Evolutionary conservation across 2,113 vertebrate species (phyloP).

Genomic region (western clawed frog (Xenopus tropicalis)): DNA sequence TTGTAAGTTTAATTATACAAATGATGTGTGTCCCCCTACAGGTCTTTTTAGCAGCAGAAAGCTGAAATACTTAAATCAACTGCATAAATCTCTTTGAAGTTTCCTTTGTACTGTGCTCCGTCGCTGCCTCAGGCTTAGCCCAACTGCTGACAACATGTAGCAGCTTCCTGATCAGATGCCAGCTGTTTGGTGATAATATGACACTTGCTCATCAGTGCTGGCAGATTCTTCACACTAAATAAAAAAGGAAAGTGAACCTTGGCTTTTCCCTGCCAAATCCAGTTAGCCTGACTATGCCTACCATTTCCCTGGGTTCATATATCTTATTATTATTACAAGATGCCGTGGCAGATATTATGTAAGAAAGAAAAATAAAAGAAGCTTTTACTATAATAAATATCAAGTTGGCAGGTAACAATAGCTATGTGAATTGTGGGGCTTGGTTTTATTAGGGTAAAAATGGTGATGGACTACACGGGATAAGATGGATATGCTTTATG

Average conservation of each 20-base stretch:
- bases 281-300: not conserved
- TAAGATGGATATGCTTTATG: too few species aligned
- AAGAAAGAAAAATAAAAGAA: too few species aligned
- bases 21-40: not conserved
- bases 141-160: not conserved
- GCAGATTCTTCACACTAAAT: constrained; percentile 1
- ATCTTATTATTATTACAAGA: not conserved
- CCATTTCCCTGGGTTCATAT: not conserved
- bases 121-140: not conserved
- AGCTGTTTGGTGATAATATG: not conserved
- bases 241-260: not conserved
- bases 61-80: not conserved
- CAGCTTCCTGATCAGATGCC: not conserved
- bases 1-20: not conserved
- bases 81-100: not conserved
- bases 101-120: not conserved
- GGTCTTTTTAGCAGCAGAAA: not conserved
- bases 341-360: not conserved
- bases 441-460: too few species aligned
- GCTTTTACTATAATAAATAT: too few species aligned
- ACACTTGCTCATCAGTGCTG: not conserved
- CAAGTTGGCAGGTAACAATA: too few species aligned
- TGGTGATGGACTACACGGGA: too few species aligned
- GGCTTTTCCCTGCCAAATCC: not conserved
- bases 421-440: too few species aligned